Evolutionary conservation across 1,140 invertebrate species (phyloP).

Genomic region (Hirudo medicinalis): DNA sequence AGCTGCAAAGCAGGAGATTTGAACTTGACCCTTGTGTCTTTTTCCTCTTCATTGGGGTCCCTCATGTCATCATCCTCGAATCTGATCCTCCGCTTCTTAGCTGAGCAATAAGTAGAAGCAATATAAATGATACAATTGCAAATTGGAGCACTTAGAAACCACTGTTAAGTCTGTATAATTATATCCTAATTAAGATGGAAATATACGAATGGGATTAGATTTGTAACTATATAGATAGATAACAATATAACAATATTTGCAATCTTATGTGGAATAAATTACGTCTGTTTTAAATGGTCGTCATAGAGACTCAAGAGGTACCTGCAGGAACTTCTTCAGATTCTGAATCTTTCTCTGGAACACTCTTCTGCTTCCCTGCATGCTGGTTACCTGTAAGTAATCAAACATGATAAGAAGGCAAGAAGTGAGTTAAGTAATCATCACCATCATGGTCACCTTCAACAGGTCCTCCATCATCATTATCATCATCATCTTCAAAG

Average conservation of each 20-base stretch:
- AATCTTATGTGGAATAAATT: no score
- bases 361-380: constrained; percentile 17
- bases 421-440: no score
- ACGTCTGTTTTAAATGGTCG: no score
- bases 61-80: constrained; percentile 51
- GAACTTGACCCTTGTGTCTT: constrained; percentile 33
- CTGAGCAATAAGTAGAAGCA: constrained; percentile 23
- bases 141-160: no score
- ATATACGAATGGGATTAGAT: no score
- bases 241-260: no score
- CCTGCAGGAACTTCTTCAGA: constrained; percentile 8
- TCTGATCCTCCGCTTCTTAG: constrained; percentile 47
- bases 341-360: constrained; percentile 14
- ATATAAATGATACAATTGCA: no score
- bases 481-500: constrained; percentile 30
- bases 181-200: no score
- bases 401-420: no score
- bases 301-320: background rate
- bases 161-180: no score
- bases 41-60: constrained; percentile 35
- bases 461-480: background rate
- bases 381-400: background rate
- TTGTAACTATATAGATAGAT: no score
- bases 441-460: background rate
- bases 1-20: constrained; percentile 1